Conservation (phyloP, 2,888 invertebrate genomes). For the Chouioia cunea region DNA sequence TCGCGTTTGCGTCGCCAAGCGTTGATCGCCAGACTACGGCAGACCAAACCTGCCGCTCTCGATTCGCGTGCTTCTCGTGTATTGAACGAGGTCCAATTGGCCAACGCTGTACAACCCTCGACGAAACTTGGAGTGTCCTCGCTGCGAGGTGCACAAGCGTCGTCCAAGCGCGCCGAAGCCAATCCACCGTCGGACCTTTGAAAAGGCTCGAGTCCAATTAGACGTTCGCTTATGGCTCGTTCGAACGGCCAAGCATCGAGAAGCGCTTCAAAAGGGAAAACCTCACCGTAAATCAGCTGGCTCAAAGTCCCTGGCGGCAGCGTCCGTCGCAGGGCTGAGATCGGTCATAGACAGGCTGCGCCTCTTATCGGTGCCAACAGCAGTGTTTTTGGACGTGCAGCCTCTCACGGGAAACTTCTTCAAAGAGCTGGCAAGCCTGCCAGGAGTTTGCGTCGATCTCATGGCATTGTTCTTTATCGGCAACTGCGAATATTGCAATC, state of each 20-base stretch:
- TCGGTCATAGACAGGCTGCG: slow-evolving; percentile 64
- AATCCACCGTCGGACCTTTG: slow-evolving; percentile 25
- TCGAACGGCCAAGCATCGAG: not conserved
- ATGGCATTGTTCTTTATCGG: slow-evolving; percentile 51
- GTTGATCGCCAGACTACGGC: slow-evolving; percentile 69
- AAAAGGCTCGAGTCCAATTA: not conserved
- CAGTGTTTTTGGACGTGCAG: slow-evolving; percentile 26
- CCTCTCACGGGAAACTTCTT: slow-evolving; percentile 26
- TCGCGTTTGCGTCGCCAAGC: slow-evolving; percentile 72
- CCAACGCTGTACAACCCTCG: not conserved
- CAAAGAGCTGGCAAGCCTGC: slow-evolving; percentile 25
- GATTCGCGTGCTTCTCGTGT: not conserved
- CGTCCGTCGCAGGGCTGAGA: slow-evolving; percentile 50
- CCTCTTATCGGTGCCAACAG: slow-evolving; percentile 29
- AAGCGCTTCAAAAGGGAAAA: not conserved
- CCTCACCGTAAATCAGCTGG: slow-evolving; percentile 18
- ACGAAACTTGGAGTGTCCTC: not conserved
- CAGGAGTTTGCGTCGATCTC: not conserved
- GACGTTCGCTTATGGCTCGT: not conserved
- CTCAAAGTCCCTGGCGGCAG: not conserved
- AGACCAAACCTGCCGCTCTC: slow-evolving; percentile 48
- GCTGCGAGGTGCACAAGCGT: slow-evolving; percentile 9
- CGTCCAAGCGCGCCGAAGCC: slow-evolving; percentile 12
- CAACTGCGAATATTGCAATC: slow-evolving; percentile 54
- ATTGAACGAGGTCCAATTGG: slow-evolving; percentile 1